Evolutionary conservation across 1,140 invertebrate genomes (phyloP).

Genomic region (Eriocheir sinensis): DNA sequence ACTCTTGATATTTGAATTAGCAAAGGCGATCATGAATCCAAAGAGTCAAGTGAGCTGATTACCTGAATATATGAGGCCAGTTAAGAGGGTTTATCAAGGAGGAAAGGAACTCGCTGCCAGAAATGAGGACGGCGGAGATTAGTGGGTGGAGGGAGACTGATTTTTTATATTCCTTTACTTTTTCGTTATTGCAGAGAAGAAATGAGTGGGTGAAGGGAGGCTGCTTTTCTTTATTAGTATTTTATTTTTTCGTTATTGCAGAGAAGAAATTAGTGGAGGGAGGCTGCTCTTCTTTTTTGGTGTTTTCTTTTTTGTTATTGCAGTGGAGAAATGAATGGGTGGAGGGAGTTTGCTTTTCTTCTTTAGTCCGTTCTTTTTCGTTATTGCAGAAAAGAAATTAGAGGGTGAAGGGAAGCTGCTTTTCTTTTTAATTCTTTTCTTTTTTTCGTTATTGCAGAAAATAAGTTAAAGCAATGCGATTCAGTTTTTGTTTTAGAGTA

Average conservation of each 20-base stretch:
- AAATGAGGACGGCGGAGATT: not conserved
- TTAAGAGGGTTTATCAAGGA: not conserved
- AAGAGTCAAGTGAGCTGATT: slow-evolving; percentile 15
- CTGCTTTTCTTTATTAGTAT: not conserved
- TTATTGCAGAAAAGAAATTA: no score
- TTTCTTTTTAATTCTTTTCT: no score
- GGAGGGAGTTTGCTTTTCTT: no score
- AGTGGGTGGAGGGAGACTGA: not conserved
- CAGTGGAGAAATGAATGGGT: no score
- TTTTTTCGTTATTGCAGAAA: no score
- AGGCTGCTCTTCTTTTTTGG: not conserved
- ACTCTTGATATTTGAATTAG: not conserved
- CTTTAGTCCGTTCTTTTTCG: no score
- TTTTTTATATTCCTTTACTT: not conserved
- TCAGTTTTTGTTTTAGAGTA: no score
- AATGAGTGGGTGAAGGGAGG: not conserved
- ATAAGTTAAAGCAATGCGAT: no score
- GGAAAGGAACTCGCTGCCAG: not conserved
- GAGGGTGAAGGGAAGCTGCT: no score
- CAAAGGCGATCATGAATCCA: slow-evolving; percentile 1
- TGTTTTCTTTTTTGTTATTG: not conserved
- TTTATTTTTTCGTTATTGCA: not conserved
- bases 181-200: not conserved
- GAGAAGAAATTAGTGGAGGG: not conserved
- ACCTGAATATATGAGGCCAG: not conserved